Evolutionary conservation across 2,888 invertebrate species (phyloP), one percentile per base, ranked within the genome.

Genomic region (Tryphoninae sp.): DNA sequence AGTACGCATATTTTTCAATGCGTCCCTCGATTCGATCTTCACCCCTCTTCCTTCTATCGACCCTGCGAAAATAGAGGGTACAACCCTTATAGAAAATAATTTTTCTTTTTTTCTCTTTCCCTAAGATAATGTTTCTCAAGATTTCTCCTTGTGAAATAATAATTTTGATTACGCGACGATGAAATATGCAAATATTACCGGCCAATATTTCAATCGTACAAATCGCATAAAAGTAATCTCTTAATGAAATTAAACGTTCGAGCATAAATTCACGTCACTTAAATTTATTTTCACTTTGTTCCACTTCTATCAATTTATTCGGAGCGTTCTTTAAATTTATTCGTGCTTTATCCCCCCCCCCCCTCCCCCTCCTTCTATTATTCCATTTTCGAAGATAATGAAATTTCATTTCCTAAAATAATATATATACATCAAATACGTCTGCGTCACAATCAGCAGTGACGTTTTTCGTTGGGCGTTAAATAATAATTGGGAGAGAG

Each of bases 381-480:
- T 55, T 55, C 55, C 55, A 55, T 55, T 55, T 55, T 55, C 19
- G 16, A 16, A 55, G 11, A 55, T 55, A 19, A 55, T 55, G 8
- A n/a, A 13, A 8, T 55, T 55, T 55, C 19, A 8, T 19, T 3
- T 19, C 55, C 8, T 55, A 45, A 55, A n/a, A 19, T 16, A 55
- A 55, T 55, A 55, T 19, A 55, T 16, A 8, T n/a, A 16, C 16
- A 26, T 67, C 19, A 26, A 19, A 16, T n/a, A 58, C 71, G 71
- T 61, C 72, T 59, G 51, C 59, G 71, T 71, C 58, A 59, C 51
- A 58, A 59, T 59, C 59, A 45, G 23, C n/a, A 59, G 45, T 59
- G 71, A 59, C 71, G 23, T 71, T 71, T 59, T 71, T 71, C 45
- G 42, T 59, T 69, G 6, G 69, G 58, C 42, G 69, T 55, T 40